A percentile compares a stretch with the other conserved stretches of the same genome.
These are phyloP conservation scores for Zelostemma sp. DNA, from an alignment of 1,140 invertebrate genomes.

Conservation along the genomic window DNA sequence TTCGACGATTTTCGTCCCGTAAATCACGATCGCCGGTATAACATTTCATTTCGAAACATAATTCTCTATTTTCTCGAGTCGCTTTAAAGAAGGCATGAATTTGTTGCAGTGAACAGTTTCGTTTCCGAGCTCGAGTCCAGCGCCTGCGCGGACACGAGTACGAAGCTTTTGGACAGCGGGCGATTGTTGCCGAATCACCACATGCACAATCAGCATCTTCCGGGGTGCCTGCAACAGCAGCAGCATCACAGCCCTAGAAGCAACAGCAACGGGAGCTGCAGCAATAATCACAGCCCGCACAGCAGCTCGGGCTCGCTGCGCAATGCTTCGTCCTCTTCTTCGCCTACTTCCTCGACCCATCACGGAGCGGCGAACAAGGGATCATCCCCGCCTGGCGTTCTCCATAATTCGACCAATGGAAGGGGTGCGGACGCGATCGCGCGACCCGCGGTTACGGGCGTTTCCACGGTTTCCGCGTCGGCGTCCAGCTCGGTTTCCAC, in stretches of 20 bases:
- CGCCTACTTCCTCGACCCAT: constrained; percentile 21
- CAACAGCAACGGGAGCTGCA: constrained; percentile 20
- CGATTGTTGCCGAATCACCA: constrained; percentile 34
- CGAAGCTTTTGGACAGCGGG: constrained; percentile 47
- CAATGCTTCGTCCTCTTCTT: constrained; percentile 1
- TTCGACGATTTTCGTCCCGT: too few species aligned
- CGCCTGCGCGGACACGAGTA: constrained; percentile 43
- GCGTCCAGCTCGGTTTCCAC: constrained; percentile 32
- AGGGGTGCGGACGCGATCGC: constrained; percentile 14
- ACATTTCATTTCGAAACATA: too few species aligned
- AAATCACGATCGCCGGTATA: neutral
- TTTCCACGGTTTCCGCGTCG: constrained; percentile 20
- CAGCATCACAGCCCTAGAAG: constrained; percentile 28
- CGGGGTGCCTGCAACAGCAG: constrained; percentile 11
- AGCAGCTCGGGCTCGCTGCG: constrained; percentile 14
- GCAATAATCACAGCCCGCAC: constrained; percentile 34
- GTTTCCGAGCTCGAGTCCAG: constrained; percentile 53
- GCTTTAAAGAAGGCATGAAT: too few species aligned
- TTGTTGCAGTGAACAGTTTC: constrained; percentile 56
- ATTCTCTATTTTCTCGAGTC: too few species aligned
- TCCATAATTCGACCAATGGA: constrained; percentile 53
- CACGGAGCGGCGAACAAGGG: constrained; percentile 38
- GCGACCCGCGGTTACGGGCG: constrained; percentile 34
- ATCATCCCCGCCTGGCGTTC: constrained; percentile 38
- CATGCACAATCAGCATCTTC: constrained; percentile 27